Percentiles rank a stretch among this genome's conserved stretches.
These are phyloP conservation scores for Montipora capitata DNA, from an alignment of 92 coral and sea anemone species.

Conservation along the genomic window DNA sequence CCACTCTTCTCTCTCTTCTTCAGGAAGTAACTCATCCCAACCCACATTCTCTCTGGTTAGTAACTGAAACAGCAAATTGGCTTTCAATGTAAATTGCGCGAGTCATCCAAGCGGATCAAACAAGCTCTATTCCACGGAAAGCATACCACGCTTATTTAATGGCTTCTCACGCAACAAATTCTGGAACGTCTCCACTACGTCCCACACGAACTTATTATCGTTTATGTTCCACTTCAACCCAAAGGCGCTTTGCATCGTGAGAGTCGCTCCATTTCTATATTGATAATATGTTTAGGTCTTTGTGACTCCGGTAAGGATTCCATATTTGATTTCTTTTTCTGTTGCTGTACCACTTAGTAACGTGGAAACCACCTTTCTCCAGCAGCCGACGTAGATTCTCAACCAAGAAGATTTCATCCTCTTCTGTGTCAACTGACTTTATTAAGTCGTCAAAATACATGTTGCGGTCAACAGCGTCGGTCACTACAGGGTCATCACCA, in stretches of 20 bases:
- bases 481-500: slow-evolving; percentile 29
- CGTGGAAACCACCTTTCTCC: slow-evolving; percentile 34
- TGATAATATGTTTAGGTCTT: slow-evolving; percentile 25
- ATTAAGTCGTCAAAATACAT: slow-evolving; percentile 72
- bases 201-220: slow-evolving; percentile 13
- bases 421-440: slow-evolving; percentile 50
- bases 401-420: slow-evolving; percentile 29
- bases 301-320: slow-evolving; percentile 31
- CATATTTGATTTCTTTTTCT: background rate
- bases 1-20: slow-evolving; percentile 45
- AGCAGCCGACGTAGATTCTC: slow-evolving; percentile 1
- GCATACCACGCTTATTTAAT: slow-evolving; percentile 13
- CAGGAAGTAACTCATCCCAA: slow-evolving; percentile 46
- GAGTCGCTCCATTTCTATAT: slow-evolving; percentile 2
- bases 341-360: slow-evolving; percentile 48
- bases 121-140: slow-evolving; percentile 45
- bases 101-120: slow-evolving; percentile 28
- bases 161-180: background rate
- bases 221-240: slow-evolving; percentile 39
- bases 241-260: slow-evolving; percentile 16
- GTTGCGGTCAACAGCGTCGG: slow-evolving; percentile 40
- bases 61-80: slow-evolving; percentile 61
- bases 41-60: slow-evolving; percentile 42
- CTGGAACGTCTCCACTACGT: slow-evolving; percentile 5
- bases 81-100: slow-evolving; percentile 27